Conservation (phyloP, 2,113 vertebrate species). For the Dermatemys mawii region DNA sequence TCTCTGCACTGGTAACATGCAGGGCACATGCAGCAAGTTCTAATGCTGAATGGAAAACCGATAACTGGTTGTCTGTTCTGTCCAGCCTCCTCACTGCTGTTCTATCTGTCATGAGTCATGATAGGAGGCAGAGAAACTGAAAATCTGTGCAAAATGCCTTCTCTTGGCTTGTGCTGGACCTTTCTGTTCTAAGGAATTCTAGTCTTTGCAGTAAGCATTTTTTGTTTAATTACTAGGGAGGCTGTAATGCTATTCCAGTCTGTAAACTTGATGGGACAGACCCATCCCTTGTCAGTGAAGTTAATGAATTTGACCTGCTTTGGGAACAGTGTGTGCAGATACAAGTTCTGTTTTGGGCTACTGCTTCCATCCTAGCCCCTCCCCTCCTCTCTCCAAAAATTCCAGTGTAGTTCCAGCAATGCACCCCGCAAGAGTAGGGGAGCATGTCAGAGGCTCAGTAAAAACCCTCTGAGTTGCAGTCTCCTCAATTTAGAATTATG, state of each 20-base stretch:
- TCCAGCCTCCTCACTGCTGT: not conserved
- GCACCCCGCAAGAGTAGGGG: too few species aligned
- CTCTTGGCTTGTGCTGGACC: not conserved
- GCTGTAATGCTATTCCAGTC: not conserved
- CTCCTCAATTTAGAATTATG: not conserved
- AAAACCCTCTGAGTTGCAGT: not conserved
- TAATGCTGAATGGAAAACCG: conserved; percentile 5
- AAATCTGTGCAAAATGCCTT: not conserved
- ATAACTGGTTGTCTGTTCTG: conserved; percentile 17
- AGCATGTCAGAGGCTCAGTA: too few species aligned
- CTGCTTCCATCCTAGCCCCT: not conserved
- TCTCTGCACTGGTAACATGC: conserved; percentile 8
- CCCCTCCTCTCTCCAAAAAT: too few species aligned
- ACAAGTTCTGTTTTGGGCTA: not conserved
- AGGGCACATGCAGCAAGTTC: not conserved
- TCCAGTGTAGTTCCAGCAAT: too few species aligned
- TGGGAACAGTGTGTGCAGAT: not conserved
- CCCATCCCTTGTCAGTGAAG: not conserved
- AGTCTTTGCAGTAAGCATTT: not conserved
- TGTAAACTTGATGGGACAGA: not conserved
- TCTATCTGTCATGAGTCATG: not conserved
- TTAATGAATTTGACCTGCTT: not conserved
- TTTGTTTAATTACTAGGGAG: not conserved
- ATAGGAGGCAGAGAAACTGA: not conserved
- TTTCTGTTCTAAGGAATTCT: not conserved